Evolutionary conservation across 2,797 vertebrate genomes (phyloP).

Genomic region (Emydoidea blandingii): DNA sequence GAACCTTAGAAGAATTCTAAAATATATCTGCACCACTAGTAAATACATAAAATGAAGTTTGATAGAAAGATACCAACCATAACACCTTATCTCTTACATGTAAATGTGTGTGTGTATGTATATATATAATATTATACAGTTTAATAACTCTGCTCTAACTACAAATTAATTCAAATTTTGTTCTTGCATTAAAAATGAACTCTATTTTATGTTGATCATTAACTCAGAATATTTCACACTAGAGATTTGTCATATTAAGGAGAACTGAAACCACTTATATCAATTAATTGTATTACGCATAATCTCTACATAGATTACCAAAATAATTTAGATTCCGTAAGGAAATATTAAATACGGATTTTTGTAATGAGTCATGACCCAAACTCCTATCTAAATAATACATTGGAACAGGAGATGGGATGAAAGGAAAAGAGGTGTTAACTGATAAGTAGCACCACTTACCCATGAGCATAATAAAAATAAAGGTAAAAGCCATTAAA

Average conservation of each 20-base stretch:
- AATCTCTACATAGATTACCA: slow-evolving; percentile 87
- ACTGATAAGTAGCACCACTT: neutral
- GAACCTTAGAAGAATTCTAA: neutral
- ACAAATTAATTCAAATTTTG: slow-evolving; percentile 89
- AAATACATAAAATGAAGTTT: neutral
- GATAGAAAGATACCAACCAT: neutral
- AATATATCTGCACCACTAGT: neutral
- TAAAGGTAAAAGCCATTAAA: slow-evolving; percentile 21
- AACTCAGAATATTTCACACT: slow-evolving; percentile 89
- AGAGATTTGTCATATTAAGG: slow-evolving; percentile 89
- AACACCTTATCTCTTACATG: neutral
- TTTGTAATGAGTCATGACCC: slow-evolving; percentile 60
- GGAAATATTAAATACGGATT: slow-evolving; percentile 81
- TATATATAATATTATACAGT: slow-evolving; percentile 67
- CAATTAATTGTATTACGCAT: slow-evolving; percentile 88
- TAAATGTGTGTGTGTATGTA: slow-evolving; percentile 16
- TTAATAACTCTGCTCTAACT: slow-evolving; percentile 81
- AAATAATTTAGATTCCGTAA: slow-evolving; percentile 84
- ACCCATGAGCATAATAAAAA: slow-evolving; percentile 3
- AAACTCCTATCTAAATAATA: slow-evolving; percentile 55
- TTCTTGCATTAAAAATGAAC: slow-evolving; percentile 90
- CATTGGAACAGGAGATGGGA: neutral
- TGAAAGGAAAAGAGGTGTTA: neutral
- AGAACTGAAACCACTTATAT: slow-evolving; percentile 89
- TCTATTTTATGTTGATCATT: slow-evolving; percentile 91